Base-by-base conservation (phyloP, 2,113 vertebrate species). In the Corythoichthys intestinalis region DNA sequence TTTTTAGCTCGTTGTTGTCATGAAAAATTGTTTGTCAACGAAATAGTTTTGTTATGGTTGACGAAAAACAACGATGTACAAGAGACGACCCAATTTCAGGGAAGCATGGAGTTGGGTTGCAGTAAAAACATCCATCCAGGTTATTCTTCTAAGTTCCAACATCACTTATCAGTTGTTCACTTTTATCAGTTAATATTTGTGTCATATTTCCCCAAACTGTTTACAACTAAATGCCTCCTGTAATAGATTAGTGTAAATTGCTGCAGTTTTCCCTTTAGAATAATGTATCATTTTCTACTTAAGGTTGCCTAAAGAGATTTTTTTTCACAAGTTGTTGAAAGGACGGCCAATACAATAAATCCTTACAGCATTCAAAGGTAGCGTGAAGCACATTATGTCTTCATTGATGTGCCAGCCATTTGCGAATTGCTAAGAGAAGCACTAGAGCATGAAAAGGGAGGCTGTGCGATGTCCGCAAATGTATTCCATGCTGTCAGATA, bases 401-500 rank as follows among this genome's bases (percentile, higher is more conserved):
- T 56, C 53, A 53, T 50, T 62, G 49, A 50, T 71, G 44, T 73
- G 62, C 56, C 44, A 2, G 60, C 20, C 44, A 65, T 58, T 66
- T 70, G 47, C 54, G 11, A 74, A 70, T 14, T 65, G 44, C 14
- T 37, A 38, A 54, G 10, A 38, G 37, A 13, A 15, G 39, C 68
- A 54, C 57, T 15, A 63, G 47, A 48, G 46, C 67, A 60, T 59
- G 52, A 60, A 66, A 56, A 80, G 62, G 65, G 69, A 44, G 50
- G 34, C 47, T 57, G 14, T 41, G 3, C 12, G 2, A 6, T 69
- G 48, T 20, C 63, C 61, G 64, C 65, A 63, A 58, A 72, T 71
- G 41, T 65, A 69, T 75, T 82, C 67, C 50, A 20, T 9, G 20
- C 62, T 56, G 69, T 83, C 65, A 72, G 69, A 49, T 79, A 68